These are phyloP conservation scores for Anoplolepis gracilipes DNA, from an alignment of 1,140 invertebrate species.

Conservation along the genomic window DNA sequence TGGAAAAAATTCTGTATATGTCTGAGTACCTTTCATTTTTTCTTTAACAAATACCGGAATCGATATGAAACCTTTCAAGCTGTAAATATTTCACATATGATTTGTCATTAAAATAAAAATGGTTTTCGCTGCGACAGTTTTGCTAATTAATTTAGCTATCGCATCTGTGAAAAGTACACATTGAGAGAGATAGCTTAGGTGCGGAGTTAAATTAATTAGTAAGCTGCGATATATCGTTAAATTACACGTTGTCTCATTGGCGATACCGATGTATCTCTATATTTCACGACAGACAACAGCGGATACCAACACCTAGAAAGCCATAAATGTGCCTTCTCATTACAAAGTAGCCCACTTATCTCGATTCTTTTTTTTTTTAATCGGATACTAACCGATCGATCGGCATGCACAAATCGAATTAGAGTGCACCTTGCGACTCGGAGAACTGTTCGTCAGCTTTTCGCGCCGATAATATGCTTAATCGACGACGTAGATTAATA, in stretches of 20 bases:
- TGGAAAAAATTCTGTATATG: background rate
- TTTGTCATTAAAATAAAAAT: conserved; percentile 7
- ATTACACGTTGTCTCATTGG: conserved; percentile 55
- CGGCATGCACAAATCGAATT: conserved; percentile 56
- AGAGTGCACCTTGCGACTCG: conserved; percentile 62
- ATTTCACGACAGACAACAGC: conserved; percentile 39
- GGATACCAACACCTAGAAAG: conserved; percentile 44
- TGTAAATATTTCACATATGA: background rate
- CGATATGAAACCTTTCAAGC: background rate
- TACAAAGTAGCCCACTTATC: conserved; percentile 74
- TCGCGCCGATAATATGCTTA: conserved; percentile 64
- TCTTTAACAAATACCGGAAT: background rate
- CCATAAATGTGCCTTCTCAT: conserved; percentile 60
- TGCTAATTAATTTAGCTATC: background rate
- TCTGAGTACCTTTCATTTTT: background rate
- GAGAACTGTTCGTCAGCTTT: conserved; percentile 34
- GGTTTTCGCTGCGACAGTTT: background rate
- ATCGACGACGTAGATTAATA: conserved; percentile 63
- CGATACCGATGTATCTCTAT: conserved; percentile 42
- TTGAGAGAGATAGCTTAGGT: background rate
- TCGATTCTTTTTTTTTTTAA: conserved; percentile 69
- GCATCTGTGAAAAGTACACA: background rate
- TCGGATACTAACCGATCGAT: conserved; percentile 70
- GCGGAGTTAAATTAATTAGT: conserved; percentile 65
- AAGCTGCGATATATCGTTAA: conserved; percentile 39